These are phyloP conservation scores for Nipponia nippon DNA, from an alignment of 2,113 vertebrate species.

Conservation along the genomic window DNA sequence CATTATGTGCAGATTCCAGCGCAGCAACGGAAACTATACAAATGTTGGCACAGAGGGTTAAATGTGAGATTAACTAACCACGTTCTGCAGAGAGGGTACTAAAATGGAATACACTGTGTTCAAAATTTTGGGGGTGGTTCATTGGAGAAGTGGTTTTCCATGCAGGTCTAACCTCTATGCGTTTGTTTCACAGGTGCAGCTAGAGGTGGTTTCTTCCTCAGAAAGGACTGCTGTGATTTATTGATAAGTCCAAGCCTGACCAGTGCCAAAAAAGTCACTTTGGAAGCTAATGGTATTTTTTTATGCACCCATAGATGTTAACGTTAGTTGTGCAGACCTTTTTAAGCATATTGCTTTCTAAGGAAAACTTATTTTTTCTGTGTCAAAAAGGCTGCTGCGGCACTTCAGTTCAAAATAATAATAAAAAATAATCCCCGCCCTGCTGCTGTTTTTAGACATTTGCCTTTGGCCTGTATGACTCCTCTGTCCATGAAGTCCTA, in stretches of 20 bases:
- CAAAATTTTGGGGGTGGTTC: neutral
- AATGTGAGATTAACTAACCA: neutral
- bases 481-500: neutral
- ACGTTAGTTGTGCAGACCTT: neutral
- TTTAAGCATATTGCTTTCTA: neutral
- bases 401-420: neutral
- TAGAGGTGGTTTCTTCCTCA: neutral
- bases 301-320: neutral
- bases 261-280: neutral
- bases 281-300: neutral
- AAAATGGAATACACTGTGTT: neutral
- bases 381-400: neutral
- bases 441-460: constrained; percentile 13
- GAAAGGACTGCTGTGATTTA: neutral
- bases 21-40: neutral
- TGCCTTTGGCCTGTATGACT: neutral
- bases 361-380: neutral
- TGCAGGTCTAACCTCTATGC: neutral
- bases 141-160: neutral
- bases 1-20: constrained; percentile 14
- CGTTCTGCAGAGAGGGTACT: neutral
- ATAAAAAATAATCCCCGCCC: neutral
- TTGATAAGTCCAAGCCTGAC: neutral
- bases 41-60: constrained; percentile 18
- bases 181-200: neutral